phyloP scores from a whole-genome alignment of 2,113 vertebrate genomes.

The Excalfactoria chinensis region DNA sequence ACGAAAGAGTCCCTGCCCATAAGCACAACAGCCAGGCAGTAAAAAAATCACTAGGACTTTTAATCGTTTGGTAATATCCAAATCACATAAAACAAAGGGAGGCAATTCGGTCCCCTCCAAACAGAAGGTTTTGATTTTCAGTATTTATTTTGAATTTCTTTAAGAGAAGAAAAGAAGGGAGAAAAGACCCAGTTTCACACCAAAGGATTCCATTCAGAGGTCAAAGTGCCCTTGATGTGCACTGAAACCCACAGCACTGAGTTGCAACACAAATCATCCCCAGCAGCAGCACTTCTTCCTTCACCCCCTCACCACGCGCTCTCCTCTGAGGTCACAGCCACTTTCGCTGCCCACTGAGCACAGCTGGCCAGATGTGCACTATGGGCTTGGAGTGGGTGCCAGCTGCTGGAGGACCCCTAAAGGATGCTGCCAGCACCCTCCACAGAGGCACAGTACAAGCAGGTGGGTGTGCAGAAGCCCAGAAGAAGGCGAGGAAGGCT shows the following conservation, averaged over 20 bases:
- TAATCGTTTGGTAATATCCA: conserved; percentile 42
- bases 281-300: background rate
- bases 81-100: conserved; percentile 55
- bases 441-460: accelerated
- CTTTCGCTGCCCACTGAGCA: background rate
- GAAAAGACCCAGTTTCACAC: conserved; percentile 33
- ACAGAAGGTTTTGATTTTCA: conserved; percentile 43
- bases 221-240: conserved; percentile 27
- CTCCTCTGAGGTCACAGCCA: background rate
- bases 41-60: conserved; percentile 52
- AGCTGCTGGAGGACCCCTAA: background rate
- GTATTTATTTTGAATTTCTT: conserved; percentile 52
- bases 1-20: conserved; percentile 38
- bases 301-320: background rate
- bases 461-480: background rate
- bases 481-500: background rate
- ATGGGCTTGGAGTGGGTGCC: background rate
- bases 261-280: background rate
- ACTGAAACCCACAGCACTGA: conserved; percentile 23
- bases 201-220: conserved; percentile 28
- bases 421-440: background rate
- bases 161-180: conserved; percentile 5
- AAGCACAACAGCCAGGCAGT: conserved; percentile 40
- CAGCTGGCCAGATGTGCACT: background rate
- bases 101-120: conserved; percentile 45